A percentile compares a stretch with the other conserved stretches of the same genome.
Evolutionary conservation across 35 echinoderm and acorn worm species (phyloP).

Genomic region (Heliocidaris tuberculata): DNA sequence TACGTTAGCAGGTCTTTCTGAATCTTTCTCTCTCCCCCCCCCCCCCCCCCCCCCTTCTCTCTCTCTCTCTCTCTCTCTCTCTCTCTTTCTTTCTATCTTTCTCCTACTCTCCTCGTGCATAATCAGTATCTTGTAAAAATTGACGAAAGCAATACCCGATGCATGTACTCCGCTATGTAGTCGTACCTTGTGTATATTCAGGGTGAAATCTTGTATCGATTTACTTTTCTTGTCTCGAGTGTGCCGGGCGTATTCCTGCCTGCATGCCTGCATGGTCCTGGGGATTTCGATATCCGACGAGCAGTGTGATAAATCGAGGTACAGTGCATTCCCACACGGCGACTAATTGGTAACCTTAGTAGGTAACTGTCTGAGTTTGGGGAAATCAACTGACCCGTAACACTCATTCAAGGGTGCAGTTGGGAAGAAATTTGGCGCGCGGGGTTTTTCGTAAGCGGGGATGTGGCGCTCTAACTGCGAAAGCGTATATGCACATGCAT

Average conservation of each 20-base stretch:
- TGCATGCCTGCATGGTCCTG: neutral
- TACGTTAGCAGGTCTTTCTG: too few relatives aligned
- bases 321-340: neutral
- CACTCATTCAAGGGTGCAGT: neutral
- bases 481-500: neutral
- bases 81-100: neutral
- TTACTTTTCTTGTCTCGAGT: neutral
- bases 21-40: too few relatives aligned
- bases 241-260: neutral
- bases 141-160: neutral
- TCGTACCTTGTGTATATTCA: neutral
- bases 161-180: neutral
- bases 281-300: neutral
- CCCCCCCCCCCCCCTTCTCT: too few relatives aligned
- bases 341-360: neutral
- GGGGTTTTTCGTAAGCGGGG: too few relatives aligned
- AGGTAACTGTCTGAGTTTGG: slow-evolving; percentile 16
- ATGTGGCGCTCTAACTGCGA: too few relatives aligned
- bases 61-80: neutral
- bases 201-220: neutral
- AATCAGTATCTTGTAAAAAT: slow-evolving; percentile 13
- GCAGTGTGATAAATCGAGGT: neutral
- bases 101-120: neutral
- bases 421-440: neutral
- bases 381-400: neutral